These are phyloP conservation scores for Cantharis rustica DNA, from an alignment of 2,888 invertebrate species.

Conservation along the genomic window DNA sequence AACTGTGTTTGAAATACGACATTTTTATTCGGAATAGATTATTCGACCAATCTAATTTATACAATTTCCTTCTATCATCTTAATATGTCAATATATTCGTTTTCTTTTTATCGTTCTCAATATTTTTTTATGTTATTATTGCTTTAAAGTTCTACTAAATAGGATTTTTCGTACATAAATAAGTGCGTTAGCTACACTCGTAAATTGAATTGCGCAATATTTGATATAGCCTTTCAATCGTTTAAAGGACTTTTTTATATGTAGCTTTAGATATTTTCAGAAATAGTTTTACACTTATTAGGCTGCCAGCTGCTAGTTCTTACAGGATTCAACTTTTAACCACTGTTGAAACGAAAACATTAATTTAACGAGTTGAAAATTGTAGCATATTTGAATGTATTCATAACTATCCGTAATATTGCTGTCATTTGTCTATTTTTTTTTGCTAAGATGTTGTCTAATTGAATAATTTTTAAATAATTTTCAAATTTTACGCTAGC, in stretches of 20 bases:
- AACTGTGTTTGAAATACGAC: background rate
- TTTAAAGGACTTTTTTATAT: conserved; percentile 1
- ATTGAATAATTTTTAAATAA: too few relatives aligned
- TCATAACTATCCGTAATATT: too few relatives aligned
- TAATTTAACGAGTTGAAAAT: too few relatives aligned
- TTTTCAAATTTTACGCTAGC: too few relatives aligned
- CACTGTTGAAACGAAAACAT: too few relatives aligned
- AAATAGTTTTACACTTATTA: background rate
- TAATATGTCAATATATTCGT: background rate
- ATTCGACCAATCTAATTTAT: background rate
- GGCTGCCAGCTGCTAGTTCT: background rate
- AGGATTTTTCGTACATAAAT: conserved; percentile 35
- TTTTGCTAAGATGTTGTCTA: too few relatives aligned
- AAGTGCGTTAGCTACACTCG: conserved; percentile 35
- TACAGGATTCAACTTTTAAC: too few relatives aligned
- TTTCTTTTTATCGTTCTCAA: background rate
- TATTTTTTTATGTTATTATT: conserved; percentile 17
- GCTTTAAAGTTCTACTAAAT: conserved; percentile 28
- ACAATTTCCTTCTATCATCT: background rate
- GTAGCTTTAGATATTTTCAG: background rate
- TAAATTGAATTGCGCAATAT: conserved; percentile 35
- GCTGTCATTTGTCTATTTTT: too few relatives aligned
- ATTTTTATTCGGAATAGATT: background rate
- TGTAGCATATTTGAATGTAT: too few relatives aligned
- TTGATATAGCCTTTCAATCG: conserved; percentile 31